phyloP scores from a whole-genome alignment of 1,140 invertebrate genomes.

The Nasonia longicornis region DNA sequence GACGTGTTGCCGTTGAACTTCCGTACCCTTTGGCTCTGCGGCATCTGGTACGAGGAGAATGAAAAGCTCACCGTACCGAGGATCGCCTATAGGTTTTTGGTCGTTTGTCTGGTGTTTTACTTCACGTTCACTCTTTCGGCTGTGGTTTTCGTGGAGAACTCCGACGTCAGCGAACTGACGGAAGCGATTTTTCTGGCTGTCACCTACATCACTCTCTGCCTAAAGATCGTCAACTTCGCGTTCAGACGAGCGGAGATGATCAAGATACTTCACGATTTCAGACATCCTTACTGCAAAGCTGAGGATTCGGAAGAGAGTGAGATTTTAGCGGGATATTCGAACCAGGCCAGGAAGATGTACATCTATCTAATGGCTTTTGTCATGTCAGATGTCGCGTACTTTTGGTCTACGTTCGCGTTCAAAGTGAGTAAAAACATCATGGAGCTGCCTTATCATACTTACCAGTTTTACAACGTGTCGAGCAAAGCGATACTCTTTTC shows the following conservation, averaged over 20 bases:
- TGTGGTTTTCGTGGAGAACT: background rate
- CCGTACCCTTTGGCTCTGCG: background rate
- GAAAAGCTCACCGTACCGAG: background rate
- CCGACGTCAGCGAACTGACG: background rate
- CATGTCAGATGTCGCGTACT: background rate
- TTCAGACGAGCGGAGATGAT: background rate
- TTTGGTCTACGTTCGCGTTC: background rate
- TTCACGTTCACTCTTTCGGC: constrained; percentile 3
- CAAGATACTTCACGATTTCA: background rate
- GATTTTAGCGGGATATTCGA: background rate
- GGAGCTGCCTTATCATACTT: constrained; percentile 9
- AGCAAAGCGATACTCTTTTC: background rate
- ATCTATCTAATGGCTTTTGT: background rate
- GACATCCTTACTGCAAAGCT: background rate
- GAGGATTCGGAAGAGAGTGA: background rate
- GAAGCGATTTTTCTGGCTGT: constrained; percentile 6
- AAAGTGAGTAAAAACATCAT: background rate
- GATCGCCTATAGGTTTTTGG: background rate
- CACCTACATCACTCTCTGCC: background rate
- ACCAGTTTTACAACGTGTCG: constrained; percentile 16
- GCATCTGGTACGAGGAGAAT: constrained; percentile 16
- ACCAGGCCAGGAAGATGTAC: background rate
- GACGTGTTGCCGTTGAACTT: constrained; percentile 15
- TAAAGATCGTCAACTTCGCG: constrained; percentile 23
- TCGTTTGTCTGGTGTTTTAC: background rate